Percentiles rank a stretch among this genome's conserved stretches.
Conservation (phyloP, 1,140 invertebrate genomes). For the Choristoneura fumiferana region DNA sequence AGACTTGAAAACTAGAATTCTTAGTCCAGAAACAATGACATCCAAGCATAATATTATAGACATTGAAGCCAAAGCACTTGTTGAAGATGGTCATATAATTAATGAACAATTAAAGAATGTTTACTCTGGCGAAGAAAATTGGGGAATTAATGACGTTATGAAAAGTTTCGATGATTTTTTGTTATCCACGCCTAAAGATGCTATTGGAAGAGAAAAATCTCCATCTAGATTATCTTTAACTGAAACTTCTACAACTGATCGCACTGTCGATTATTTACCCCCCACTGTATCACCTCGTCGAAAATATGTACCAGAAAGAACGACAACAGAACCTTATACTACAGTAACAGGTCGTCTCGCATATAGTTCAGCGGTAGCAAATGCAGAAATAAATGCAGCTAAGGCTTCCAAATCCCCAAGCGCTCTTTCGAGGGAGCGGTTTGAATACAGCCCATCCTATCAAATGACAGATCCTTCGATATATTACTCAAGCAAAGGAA, state of each 20-base stretch:
- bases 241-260: slow-evolving; percentile 75
- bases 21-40: slow-evolving; percentile 76
- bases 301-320: slow-evolving; percentile 76
- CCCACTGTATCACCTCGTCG: slow-evolving; percentile 77
- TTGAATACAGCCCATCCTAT: slow-evolving; percentile 69
- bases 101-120: slow-evolving; percentile 85
- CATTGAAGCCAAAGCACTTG: slow-evolving; percentile 79
- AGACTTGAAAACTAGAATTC: slow-evolving; percentile 84
- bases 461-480: slow-evolving; percentile 53
- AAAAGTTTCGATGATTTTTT: slow-evolving; percentile 80
- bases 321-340: slow-evolving; percentile 79
- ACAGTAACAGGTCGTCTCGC: slow-evolving; percentile 80
- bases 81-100: slow-evolving; percentile 83
- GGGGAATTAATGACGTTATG: slow-evolving; percentile 84
- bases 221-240: slow-evolving; percentile 80
- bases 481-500: slow-evolving; percentile 59
- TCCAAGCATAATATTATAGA: slow-evolving; percentile 73
- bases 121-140: slow-evolving; percentile 84
- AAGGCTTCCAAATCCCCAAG: slow-evolving; percentile 74
- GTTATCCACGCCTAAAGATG: slow-evolving; percentile 66
- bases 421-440: slow-evolving; percentile 71
- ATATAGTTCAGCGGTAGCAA: slow-evolving; percentile 80
- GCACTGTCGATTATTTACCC: slow-evolving; percentile 77
- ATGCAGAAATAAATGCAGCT: slow-evolving; percentile 78
- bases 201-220: slow-evolving; percentile 72